A percentile compares a stretch with the other conserved stretches of the same genome.
These are phyloP conservation scores for Coluber constrictor DNA, from an alignment of 2,797 vertebrate species.

Conservation along the genomic window DNA sequence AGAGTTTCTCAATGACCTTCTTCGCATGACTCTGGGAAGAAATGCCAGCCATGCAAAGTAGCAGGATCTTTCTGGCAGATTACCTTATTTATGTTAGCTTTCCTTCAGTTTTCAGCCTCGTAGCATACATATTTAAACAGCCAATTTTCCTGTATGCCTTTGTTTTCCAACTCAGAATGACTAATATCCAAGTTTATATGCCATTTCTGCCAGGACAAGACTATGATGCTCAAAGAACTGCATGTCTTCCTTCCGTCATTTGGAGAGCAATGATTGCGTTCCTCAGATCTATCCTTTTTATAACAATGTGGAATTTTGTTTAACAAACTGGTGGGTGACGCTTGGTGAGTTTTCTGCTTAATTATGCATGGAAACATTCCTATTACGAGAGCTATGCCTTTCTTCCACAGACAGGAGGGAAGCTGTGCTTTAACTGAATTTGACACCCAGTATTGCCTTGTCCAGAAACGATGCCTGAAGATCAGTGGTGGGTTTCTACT, in stretches of 20 bases:
- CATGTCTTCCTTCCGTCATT: slow-evolving; percentile 41
- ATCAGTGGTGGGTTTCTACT: neutral
- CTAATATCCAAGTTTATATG: slow-evolving; percentile 41
- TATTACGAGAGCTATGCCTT: slow-evolving; percentile 45
- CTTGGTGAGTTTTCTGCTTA: slow-evolving; percentile 43
- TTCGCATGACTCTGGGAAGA: neutral
- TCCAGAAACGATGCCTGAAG: neutral
- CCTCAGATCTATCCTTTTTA: slow-evolving; percentile 54
- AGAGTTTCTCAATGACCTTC: neutral
- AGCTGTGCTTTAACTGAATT: neutral
- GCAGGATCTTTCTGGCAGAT: neutral
- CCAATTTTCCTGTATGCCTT: slow-evolving; percentile 46
- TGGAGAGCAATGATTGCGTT: slow-evolving; percentile 2
- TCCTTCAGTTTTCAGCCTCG: slow-evolving; percentile 38
- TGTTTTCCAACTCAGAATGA: slow-evolving; percentile 53
- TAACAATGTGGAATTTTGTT: slow-evolving; percentile 62
- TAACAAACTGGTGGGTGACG: slow-evolving; percentile 48
- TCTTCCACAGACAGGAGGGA: slow-evolving; percentile 11
- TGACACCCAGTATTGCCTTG: neutral
- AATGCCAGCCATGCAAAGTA: neutral
- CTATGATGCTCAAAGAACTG: slow-evolving; percentile 52
- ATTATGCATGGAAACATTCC: slow-evolving; percentile 52
- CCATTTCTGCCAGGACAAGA: slow-evolving; percentile 52
- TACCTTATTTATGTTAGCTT: neutral
- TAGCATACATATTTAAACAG: slow-evolving; percentile 45